These are phyloP conservation scores for Pimpla rufipes DNA, from an alignment of 2,888 invertebrate species.

Conservation along the genomic window DNA sequence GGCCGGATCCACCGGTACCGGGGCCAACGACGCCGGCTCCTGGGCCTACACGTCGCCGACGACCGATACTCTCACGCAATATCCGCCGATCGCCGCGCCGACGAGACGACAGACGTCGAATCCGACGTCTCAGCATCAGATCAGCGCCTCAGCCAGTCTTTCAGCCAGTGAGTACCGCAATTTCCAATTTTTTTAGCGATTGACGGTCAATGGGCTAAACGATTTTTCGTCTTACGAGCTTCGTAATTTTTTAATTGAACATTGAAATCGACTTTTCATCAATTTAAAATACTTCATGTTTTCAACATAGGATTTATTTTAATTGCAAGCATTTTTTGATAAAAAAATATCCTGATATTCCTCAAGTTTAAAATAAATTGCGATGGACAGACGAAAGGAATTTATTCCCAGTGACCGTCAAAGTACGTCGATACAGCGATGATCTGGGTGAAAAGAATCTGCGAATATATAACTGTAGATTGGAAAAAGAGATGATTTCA, in stretches of 20 bases:
- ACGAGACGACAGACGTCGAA: conserved; percentile 69
- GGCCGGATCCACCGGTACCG: conserved; percentile 50
- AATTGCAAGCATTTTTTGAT: background rate
- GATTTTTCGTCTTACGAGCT: background rate
- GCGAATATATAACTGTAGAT: background rate
- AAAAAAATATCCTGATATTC: background rate
- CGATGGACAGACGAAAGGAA: background rate
- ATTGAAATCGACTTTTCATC: too few species aligned
- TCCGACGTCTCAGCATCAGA: conserved; percentile 82
- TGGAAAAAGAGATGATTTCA: conserved; percentile 26
- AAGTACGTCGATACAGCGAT: background rate
- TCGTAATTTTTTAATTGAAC: too few species aligned
- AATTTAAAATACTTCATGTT: too few species aligned
- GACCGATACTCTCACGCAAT: conserved; percentile 74
- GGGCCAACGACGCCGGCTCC: conserved; percentile 68
- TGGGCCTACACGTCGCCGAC: conserved; percentile 76
- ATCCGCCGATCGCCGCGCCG: conserved; percentile 71
- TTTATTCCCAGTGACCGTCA: conserved; percentile 1
- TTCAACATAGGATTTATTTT: too few species aligned
- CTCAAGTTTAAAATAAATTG: too few species aligned
- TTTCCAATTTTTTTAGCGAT: background rate
- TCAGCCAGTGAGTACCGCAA: conserved; percentile 89
- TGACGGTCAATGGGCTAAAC: conserved; percentile 40
- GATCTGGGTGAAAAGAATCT: conserved; percentile 10
- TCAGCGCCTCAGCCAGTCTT: conserved; percentile 90